phyloP scores from a whole-genome alignment of 2,113 vertebrate species.

The Periophthalmodon schlosseri region DNA sequence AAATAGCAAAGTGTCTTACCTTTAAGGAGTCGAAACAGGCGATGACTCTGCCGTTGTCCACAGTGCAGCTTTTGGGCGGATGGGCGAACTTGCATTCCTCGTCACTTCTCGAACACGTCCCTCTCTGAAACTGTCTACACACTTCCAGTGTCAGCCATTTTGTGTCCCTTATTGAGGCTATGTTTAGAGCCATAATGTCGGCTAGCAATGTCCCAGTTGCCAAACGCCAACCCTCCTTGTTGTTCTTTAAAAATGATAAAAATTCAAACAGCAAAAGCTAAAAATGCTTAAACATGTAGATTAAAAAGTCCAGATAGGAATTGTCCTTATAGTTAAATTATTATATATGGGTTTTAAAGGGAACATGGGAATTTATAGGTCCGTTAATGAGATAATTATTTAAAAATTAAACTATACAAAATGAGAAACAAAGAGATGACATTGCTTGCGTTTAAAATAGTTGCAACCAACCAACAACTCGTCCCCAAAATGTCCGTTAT shows the following conservation, averaged over 20 bases:
- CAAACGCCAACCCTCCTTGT: slow-evolving; percentile 16
- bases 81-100: slow-evolving; percentile 99
- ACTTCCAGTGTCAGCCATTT: slow-evolving; percentile 99
- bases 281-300: slow-evolving; percentile 43
- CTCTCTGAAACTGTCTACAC: slow-evolving; percentile 98
- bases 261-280: slow-evolving; percentile 28
- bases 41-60: slow-evolving; percentile 98
- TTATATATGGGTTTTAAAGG: not conserved
- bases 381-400: slow-evolving; percentile 75
- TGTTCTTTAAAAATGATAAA: slow-evolving; percentile 15
- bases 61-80: slow-evolving; percentile 98
- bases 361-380: slow-evolving; percentile 48
- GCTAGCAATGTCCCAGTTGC: slow-evolving; percentile 49
- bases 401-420: slow-evolving; percentile 81
- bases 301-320: slow-evolving; percentile 40
- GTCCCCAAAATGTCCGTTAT: slow-evolving; percentile 70
- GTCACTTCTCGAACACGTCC: slow-evolving; percentile 96
- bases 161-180: slow-evolving; percentile 94
- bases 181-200: slow-evolving; percentile 93
- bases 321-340: slow-evolving; percentile 7
- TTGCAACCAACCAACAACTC: slow-evolving; percentile 39
- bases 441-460: slow-evolving; percentile 70
- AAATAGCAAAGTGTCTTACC: slow-evolving; percentile 79
- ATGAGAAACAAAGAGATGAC: slow-evolving; percentile 72
- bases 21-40: slow-evolving; percentile 99